Conservation (phyloP, 2,113 vertebrate genomes). For the Cathartes aura region DNA sequence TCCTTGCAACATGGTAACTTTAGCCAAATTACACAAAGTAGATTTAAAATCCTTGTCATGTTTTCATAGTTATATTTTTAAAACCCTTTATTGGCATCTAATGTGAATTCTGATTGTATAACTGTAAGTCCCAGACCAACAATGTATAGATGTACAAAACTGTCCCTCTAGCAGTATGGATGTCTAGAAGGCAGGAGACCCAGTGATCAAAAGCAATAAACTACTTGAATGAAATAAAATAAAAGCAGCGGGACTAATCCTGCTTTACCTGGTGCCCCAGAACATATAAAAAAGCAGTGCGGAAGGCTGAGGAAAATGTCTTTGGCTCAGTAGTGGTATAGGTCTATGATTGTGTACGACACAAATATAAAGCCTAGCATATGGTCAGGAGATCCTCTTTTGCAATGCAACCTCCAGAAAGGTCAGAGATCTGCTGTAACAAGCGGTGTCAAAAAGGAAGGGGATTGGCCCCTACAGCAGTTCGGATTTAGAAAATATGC, state of each 20-base stretch:
- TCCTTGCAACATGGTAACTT: constrained; percentile 52
- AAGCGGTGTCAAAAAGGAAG: background rate
- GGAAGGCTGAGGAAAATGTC: background rate
- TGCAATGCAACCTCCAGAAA: background rate
- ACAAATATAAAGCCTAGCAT: background rate
- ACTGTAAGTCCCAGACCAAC: background rate
- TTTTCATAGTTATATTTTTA: constrained; percentile 53
- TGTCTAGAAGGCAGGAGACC: background rate
- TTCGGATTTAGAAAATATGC: background rate
- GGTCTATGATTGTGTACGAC: background rate
- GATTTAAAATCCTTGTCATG: constrained; percentile 40
- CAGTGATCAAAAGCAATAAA: background rate
- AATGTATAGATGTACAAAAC: background rate
- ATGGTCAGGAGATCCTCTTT: background rate
- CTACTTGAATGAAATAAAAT: background rate
- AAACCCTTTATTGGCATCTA: constrained; percentile 47
- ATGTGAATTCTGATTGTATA: constrained; percentile 5
- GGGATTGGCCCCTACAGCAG: background rate
- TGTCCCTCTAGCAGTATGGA: background rate
- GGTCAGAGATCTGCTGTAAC: background rate
- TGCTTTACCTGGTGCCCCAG: background rate
- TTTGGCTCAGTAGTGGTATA: background rate
- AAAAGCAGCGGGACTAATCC: background rate
- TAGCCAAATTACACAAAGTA: constrained; percentile 53
- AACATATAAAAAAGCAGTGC: background rate